phyloP scores from a whole-genome alignment of 2,797 vertebrate genomes.

The Psittacula derbiana region DNA sequence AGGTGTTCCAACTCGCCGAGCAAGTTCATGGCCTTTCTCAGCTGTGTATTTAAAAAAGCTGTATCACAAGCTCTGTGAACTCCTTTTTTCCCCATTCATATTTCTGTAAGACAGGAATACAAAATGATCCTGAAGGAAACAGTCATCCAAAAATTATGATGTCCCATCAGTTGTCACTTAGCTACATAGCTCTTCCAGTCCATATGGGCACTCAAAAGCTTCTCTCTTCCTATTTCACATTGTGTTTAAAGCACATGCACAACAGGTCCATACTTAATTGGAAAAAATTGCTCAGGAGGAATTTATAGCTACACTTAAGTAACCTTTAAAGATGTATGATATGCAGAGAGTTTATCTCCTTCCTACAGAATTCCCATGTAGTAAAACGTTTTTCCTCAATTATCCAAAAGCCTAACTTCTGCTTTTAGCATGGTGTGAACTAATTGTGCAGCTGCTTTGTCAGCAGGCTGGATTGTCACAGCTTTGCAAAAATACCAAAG shows the following conservation, averaged over 20 bases:
- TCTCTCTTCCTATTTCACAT: not conserved
- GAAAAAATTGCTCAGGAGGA: not conserved
- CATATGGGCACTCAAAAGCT: not conserved
- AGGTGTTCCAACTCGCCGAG: not conserved
- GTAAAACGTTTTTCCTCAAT: not conserved
- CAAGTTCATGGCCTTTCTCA: not conserved
- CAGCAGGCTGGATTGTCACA: not conserved
- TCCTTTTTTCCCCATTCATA: not conserved
- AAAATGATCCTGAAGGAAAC: not conserved
- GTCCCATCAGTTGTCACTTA: not conserved
- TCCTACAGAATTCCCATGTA: not conserved
- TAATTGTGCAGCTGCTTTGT: not conserved
- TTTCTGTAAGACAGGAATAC: not conserved
- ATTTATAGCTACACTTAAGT: not conserved
- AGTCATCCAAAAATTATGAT: not conserved
- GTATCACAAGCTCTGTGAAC: not conserved
- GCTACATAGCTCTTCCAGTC: not conserved
- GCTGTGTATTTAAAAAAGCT: not conserved
- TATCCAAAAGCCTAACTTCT: not conserved
- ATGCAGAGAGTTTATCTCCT: not conserved
- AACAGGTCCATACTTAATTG: not conserved
- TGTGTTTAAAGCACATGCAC: not conserved
- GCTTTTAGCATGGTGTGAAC: not conserved
- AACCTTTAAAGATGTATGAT: not conserved
- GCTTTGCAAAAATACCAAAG: not conserved